Evolutionary conservation across 2,888 invertebrate genomes (phyloP), one percentile per base, ranked within the genome.

Genomic region (Euzophera pinguis): DNA sequence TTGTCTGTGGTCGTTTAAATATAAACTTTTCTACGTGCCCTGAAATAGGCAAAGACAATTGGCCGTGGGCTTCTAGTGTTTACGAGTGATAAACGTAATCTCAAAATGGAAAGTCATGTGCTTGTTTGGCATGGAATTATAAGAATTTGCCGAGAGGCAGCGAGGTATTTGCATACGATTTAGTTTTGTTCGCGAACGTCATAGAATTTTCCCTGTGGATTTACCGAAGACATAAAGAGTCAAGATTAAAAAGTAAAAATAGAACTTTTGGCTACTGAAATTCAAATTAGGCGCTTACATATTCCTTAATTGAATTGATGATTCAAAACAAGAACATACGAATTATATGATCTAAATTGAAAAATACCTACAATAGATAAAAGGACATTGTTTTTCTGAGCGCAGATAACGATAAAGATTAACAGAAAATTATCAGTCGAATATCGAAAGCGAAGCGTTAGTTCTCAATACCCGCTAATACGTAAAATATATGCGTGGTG

Each of bases 1-100:
- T 69, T 89, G 90, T 67, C 78, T 90, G 29, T 82, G 81, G 73
- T 83, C 86, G 22, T 89, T 89, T 60, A 90, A 89, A 61, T 90
- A 86, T 62, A 84, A 77, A 80, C 72, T 70, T 38, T 71, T 77
- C 50, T 74, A 69, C 63, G 77, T 79, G 58, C 72, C 70, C 37
- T 72, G 73, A 73, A 64, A 12, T 27, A 35, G 34, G 32, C 43
- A 43, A 50, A 37, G 51, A 43, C 34, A 42, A 32, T 50, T 53
- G 47, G 45, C 34, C 41, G 51, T 57, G 45, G 42, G 27, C 38
- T 37, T 50, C 16, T 50, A 59, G 56, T 58, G 53, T 52, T 56
- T 56, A 57, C 45, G 54, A 58, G 39, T 64, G 69, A 72, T 71
- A 73, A 48, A 32, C 22, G 27, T 38, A 29, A 37, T 43, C 50